Conservation (phyloP, 2,797 vertebrate genomes). For the Notamacropus eugenii region DNA sequence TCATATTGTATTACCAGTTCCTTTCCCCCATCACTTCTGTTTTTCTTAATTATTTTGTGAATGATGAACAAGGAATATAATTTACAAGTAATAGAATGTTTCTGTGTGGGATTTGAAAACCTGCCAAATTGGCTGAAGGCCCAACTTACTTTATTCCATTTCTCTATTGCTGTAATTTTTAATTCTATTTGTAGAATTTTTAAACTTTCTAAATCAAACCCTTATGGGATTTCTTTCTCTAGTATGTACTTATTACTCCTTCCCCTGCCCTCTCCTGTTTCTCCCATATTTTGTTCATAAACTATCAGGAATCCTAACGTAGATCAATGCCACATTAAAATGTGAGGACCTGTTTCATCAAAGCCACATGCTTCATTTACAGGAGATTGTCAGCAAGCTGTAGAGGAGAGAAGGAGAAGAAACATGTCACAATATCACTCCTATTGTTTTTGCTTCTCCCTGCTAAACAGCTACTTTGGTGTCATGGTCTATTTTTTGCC, state of each 20-base stretch:
- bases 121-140: neutral
- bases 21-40: neutral
- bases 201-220: slow-evolving; percentile 56
- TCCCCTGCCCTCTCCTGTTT: neutral
- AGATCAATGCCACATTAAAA: slow-evolving; percentile 75
- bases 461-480: slow-evolving; percentile 1
- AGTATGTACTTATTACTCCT: slow-evolving; percentile 37
- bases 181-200: slow-evolving; percentile 65
- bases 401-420: neutral
- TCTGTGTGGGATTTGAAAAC: slow-evolving; percentile 53
- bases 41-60: neutral
- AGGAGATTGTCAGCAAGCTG: slow-evolving; percentile 47
- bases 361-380: slow-evolving; percentile 74
- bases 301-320: slow-evolving; percentile 40
- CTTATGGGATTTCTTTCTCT: slow-evolving; percentile 37
- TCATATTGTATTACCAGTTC: neutral
- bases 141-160: slow-evolving; percentile 14
- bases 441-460: slow-evolving; percentile 29
- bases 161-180: slow-evolving; percentile 42
- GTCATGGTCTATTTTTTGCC: neutral
- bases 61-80: neutral
- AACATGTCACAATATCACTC: slow-evolving; percentile 26
- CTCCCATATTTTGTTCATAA: slow-evolving; percentile 57
- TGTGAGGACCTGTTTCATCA: slow-evolving; percentile 64
- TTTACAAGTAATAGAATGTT: neutral